Evolutionary conservation across 2,113 vertebrate species (phyloP).

Genomic region (Athene noctua): DNA sequence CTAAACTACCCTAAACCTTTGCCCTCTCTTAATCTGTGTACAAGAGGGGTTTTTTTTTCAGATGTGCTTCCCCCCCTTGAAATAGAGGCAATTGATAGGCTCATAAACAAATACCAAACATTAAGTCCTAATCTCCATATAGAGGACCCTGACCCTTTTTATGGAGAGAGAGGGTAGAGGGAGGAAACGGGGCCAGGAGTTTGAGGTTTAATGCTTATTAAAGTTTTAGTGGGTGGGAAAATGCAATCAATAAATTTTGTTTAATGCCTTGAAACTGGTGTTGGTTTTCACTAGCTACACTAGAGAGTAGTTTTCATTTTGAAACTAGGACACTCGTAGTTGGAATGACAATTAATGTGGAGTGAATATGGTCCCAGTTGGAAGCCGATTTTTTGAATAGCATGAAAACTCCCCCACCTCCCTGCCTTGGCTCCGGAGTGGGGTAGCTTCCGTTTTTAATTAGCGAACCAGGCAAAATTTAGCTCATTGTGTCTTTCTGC

Average conservation of each 20-base stretch:
- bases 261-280: constrained; percentile 53
- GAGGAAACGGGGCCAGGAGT: constrained; percentile 19
- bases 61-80: background rate
- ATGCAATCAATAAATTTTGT: constrained; percentile 63
- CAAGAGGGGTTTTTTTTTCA: background rate
- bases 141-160: constrained; percentile 54
- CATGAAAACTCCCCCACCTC: constrained; percentile 41
- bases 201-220: constrained; percentile 65
- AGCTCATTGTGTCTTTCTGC: constrained; percentile 63
- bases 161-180: constrained; percentile 5
- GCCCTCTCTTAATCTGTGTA: constrained; percentile 46
- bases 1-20: constrained; percentile 47
- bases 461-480: constrained; percentile 65
- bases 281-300: constrained; percentile 49
- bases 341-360: constrained; percentile 90
- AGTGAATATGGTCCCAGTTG: constrained; percentile 74
- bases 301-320: constrained; percentile 69
- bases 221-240: constrained; percentile 64
- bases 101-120: constrained; percentile 65
- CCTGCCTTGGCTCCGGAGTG: constrained; percentile 50
- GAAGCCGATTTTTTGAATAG: constrained; percentile 69
- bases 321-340: constrained; percentile 91
- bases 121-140: constrained; percentile 62
- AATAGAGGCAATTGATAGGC: constrained; percentile 56
- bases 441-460: constrained; percentile 73